phyloP scores from a whole-genome alignment of 2,888 invertebrate genomes.

The Caenorhabditis imperialis region DNA sequence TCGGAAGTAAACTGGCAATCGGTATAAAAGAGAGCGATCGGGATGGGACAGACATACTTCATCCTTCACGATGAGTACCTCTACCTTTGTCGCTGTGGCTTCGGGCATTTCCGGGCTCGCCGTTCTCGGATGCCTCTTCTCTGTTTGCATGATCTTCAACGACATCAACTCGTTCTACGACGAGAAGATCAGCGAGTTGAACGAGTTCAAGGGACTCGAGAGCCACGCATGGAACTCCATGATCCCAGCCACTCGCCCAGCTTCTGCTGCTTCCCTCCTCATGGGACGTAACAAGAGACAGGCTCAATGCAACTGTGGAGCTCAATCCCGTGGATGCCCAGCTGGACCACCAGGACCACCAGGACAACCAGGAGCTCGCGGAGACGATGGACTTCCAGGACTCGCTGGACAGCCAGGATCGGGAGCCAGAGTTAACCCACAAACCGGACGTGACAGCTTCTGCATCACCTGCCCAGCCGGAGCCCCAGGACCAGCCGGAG shows the following conservation, averaged over 20 bases:
- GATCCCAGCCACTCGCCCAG: constrained; percentile 46
- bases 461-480: constrained; percentile 61
- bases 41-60: constrained; percentile 25
- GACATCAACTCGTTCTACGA: constrained; percentile 64
- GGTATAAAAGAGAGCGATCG: constrained; percentile 20
- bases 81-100: constrained; percentile 49
- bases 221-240: constrained; percentile 57
- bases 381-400: constrained; percentile 55
- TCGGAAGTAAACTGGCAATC: constrained; percentile 20
- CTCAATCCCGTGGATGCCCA: constrained; percentile 59
- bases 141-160: constrained; percentile 57
- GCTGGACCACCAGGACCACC: constrained; percentile 65
- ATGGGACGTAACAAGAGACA: constrained; percentile 60
- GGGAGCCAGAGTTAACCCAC: constrained; percentile 45
- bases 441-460: constrained; percentile 40
- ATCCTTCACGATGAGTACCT: constrained; percentile 52
- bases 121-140: constrained; percentile 54
- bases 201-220: constrained; percentile 56
- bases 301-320: constrained; percentile 63
- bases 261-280: constrained; percentile 27
- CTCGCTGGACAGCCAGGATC: constrained; percentile 49
- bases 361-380: constrained; percentile 57
- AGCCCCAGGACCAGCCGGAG: constrained; percentile 54
- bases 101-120: constrained; percentile 51
- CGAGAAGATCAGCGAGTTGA: constrained; percentile 54